Percentiles rank a stretch among this genome's conserved stretches.
Conservation (phyloP, 2,113 vertebrate species). For the Mellivora capensis region DNA sequence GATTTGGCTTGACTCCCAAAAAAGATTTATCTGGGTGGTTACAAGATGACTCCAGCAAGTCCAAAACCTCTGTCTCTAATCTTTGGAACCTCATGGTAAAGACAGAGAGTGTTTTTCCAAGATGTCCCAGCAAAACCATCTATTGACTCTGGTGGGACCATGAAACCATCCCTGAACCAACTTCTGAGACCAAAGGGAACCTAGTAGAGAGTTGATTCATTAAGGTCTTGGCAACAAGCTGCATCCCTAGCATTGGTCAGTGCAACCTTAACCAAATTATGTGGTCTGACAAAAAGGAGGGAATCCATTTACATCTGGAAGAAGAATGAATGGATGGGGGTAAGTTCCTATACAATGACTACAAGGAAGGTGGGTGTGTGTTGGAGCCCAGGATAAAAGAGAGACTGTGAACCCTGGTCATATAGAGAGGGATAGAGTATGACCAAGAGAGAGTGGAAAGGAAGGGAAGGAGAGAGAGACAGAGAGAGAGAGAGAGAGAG, state of each 20-base stretch:
- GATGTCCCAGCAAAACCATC: background rate
- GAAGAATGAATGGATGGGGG: background rate
- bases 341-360: background rate
- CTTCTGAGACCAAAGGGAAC: background rate
- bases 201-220: no score
- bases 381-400: background rate
- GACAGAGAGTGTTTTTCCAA: background rate
- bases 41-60: background rate
- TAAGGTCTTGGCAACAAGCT: background rate
- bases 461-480: no score
- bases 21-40: background rate
- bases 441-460: background rate
- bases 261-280: background rate
- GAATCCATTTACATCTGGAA: background rate
- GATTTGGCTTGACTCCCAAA: background rate
- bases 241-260: fast-evolving
- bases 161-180: background rate
- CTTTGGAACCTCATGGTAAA: background rate
- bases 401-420: background rate
- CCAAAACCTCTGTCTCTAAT: background rate
- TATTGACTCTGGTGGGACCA: background rate
- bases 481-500: background rate
- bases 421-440: background rate
- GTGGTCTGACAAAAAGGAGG: background rate
- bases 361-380: background rate